Evolutionary conservation across 2,888 invertebrate genomes (phyloP), one percentile per base, ranked within the genome.

Genomic region (Synanthedon andrenaeformis): DNA sequence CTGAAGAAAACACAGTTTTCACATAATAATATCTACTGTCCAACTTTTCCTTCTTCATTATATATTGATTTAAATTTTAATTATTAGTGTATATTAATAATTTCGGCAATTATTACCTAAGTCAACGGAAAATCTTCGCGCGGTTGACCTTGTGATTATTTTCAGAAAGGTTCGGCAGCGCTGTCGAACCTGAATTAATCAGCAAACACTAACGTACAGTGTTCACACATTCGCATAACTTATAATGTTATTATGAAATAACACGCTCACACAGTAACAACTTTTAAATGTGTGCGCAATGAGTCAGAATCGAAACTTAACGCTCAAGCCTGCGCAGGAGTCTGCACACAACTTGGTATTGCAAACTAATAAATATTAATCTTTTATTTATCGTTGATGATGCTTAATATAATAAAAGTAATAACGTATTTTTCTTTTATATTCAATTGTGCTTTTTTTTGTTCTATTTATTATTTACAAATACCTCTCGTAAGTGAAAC

Each of bases 151-250:
- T 60, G 59, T 53, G 41, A 35, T 23, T 52, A 54, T 66, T 72
- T 75, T 70, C 66, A 69, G 62, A 72, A 72, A 69, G 70, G 74
- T 79, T 74, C 52, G 52, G 55, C 56, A 67, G 69, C 62, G 53
- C 76, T 81, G 75, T 57, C 61, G 61, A 69, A 70, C 69, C 70
- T 75, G 68, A 75, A 73, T 75, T 67, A 62, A 59, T 65, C 56
- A 57, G 62, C 67, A 55, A 68, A 76, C 70, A 78, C 70, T 63
- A 61, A 65, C 59, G 57, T 57, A 60, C 61, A 62, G 45, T 59
- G 61, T 64, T 52, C 67, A 76, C 73, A 79, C 76, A 65, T 63
- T 62, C 62, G 59, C 58, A 70, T 61, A 50, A 55, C 71, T 70
- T 64, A 65, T 65, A 69, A 67, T 72, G 60, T 65, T 58, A 63